Base-by-base conservation (phyloP, 1,140 invertebrate species). In the Bursaphelenchus mucronatus region DNA sequence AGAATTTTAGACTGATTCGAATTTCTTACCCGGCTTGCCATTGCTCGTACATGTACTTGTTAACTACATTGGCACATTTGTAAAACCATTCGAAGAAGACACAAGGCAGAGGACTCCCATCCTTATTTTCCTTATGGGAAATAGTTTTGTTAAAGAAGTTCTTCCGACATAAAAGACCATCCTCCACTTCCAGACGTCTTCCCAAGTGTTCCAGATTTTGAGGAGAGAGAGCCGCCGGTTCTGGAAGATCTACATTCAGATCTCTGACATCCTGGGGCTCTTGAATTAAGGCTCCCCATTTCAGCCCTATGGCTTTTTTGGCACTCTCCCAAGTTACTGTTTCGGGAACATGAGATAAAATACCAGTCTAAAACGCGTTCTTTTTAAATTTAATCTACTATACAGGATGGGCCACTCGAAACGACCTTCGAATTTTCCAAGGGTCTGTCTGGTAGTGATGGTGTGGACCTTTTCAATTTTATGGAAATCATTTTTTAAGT, bases 31-130 rank as follows among this genome's bases (percentile, higher is more conserved):
- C 64, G 47, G 67, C 64, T 19, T 66, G 53, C 64, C 64, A 66
- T 44, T 66, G 64, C n/a, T 64, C 64, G 11, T 67, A 44, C 64
- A 66, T 66, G 64, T 66, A 66, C 43, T 66, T 66, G 64, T 66
- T 66, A 19, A 67, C 50, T 41, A 66, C 43, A 9, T 63, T 19
- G 13, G 64, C 64, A 44, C 64, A 66, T 44, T 57, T 51, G 40
- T 66, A 66, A 41, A 67, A 66, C 64, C 64, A 66, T 56, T 66
- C 64, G 40, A 19, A 66, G 40, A 66, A 66, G 21, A 67, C 62
- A 19, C 62, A 67, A 8, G 64, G 41, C 13, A 67, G 9, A 7
- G 64, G 64, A 15, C 19, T 46, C 30, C 64, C 64, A 66, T 67
- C 64, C 52, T 66, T 66, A 43, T 66, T 61, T 6, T 58, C 62